Base-by-base conservation (phyloP, 2,888 invertebrate species). In the Ptychoptera contaminata region DNA sequence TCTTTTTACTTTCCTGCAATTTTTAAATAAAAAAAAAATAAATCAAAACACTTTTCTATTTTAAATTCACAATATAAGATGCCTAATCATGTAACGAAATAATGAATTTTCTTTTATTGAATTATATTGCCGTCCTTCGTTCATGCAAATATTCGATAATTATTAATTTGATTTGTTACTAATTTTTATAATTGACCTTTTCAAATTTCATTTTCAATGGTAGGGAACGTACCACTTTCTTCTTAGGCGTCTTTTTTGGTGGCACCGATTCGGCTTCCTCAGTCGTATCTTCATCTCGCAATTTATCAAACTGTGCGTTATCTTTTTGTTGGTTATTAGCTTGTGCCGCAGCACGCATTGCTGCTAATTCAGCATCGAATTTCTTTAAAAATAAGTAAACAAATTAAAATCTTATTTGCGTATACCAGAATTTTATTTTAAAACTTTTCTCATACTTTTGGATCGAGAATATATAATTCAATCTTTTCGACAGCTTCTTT, bases 401-500 rank as follows among this genome's bases (percentile, higher is more conserved):
- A 42, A 35, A 41, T 12, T 8, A 42, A 37, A 42, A 35, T 29
- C 1, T n/a, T n/a, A n/a, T n/a, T n/a, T n/a, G n/a, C n/a, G n/a
- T n/a, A n/a, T n/a, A n/a, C n/a, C 29, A 30, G n/a, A 8, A 32
- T 11, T 11, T 23, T 10, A 37, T 38, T 37, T 40, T 16, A 39
- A 15, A 31, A 16, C 14, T 35, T 40, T 31, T 7, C 16, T 34
- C 40, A 48, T 49, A 53, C 53, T 32, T 75, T 74, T 45, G 79
- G 79, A 56, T 80, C 72, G n/a, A 69, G 69, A 49, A 84, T 79
- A 55, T 77, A 86, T 43, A 82, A 78, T 56, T 88, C 85, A 49
- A 90, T 87, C 55, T 83, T 81, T 45, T 70, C 71, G 48, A 86
- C 72, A 1, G 88, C 90, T 50, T 84, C 79, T 61, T 82, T 83